A percentile compares a stretch with the other conserved stretches of the same genome.
Evolutionary conservation across 2,113 vertebrate genomes (phyloP).

Genomic region (Boulengeromyrus knoepffleri): DNA sequence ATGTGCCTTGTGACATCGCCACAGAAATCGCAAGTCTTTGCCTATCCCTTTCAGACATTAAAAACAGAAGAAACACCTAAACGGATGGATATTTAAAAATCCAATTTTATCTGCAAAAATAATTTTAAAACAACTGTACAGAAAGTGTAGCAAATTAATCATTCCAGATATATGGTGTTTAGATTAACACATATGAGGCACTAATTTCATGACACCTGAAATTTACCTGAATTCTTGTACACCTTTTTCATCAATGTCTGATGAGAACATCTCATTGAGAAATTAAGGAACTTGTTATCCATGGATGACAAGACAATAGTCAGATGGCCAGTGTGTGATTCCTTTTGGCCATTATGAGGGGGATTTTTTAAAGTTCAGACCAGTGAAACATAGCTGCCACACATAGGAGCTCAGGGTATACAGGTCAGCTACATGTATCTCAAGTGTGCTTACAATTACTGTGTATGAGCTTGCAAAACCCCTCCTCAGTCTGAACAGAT

Average conservation of each 20-base stretch:
- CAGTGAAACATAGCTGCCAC: neutral
- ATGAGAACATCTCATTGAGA: neutral
- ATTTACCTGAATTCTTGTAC: neutral
- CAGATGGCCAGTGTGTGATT: neutral
- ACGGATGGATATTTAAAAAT: neutral
- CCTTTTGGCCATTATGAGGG: slow-evolving; percentile 5
- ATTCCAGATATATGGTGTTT: neutral
- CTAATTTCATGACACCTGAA: neutral
- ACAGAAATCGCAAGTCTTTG: slow-evolving; percentile 43
- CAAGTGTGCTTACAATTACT: neutral
- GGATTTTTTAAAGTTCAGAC: neutral
- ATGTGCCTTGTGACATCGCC: slow-evolving; percentile 53
- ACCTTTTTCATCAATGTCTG: neutral
- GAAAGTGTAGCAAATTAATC: neutral
- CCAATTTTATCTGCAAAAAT: neutral
- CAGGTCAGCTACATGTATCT: neutral
- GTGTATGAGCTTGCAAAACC: neutral
- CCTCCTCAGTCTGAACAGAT: neutral
- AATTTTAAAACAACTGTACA: neutral
- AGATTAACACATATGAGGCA: neutral
- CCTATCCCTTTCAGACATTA: slow-evolving; percentile 27
- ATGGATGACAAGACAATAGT: neutral
- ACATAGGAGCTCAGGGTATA: neutral
- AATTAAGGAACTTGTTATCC: slow-evolving; percentile 6
- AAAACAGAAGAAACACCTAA: neutral